phyloP scores from a whole-genome alignment of 2,888 invertebrate genomes.

The Caenorhabditis sinica region DNA sequence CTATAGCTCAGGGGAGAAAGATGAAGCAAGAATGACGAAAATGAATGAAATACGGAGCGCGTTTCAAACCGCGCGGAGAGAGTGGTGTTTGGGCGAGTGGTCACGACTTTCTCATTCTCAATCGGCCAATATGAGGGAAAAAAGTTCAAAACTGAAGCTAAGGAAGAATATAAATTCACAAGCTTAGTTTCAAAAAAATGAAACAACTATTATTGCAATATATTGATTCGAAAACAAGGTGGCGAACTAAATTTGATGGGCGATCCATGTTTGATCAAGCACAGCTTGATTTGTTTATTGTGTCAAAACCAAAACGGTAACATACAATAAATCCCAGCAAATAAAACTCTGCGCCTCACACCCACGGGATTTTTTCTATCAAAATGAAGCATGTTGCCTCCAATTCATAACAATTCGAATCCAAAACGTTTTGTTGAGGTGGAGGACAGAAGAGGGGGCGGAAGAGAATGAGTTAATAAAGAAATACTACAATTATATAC shows the following conservation, averaged over 20 bases:
- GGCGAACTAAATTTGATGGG: not conserved
- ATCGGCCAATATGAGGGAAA: not conserved
- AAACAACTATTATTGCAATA: not conserved
- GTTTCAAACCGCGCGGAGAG: conserved; percentile 4
- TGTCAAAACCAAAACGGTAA: not conserved
- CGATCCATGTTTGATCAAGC: not conserved
- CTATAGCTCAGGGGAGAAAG: too few relatives aligned
- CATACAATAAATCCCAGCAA: conserved; percentile 13
- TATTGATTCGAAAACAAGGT: not conserved
- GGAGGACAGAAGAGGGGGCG: too few relatives aligned
- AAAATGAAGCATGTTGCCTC: too few relatives aligned
- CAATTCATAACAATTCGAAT: too few relatives aligned
- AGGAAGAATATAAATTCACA: not conserved
- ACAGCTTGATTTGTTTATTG: conserved; percentile 8
- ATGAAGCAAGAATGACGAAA: not conserved
- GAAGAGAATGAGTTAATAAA: too few relatives aligned
- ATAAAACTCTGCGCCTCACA: not conserved
- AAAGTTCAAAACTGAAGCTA: not conserved
- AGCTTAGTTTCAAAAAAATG: not conserved
- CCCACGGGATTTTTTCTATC: conserved; percentile 6
- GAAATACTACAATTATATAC: too few relatives aligned
- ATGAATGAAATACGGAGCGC: not conserved
- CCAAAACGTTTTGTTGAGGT: too few relatives aligned
- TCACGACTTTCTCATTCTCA: conserved; percentile 20
- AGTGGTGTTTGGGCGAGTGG: conserved; percentile 4